Conservation (phyloP, 2,113 vertebrate genomes). For the Neofelis nebulosa region DNA sequence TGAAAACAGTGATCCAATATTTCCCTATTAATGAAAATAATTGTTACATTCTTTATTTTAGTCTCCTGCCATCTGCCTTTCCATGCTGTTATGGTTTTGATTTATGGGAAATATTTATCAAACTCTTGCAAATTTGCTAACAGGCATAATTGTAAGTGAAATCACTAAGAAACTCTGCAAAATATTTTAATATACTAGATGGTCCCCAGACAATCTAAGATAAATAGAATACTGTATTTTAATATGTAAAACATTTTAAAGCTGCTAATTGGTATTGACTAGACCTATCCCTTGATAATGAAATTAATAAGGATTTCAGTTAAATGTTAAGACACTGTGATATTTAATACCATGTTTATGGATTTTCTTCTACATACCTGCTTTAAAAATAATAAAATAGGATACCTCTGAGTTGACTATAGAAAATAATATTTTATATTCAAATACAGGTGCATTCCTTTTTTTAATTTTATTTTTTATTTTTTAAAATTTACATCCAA, state of each 20-base stretch:
- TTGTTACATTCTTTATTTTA: constrained; percentile 82
- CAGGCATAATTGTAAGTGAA: constrained; percentile 83
- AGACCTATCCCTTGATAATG: constrained; percentile 75
- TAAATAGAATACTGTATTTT: constrained; percentile 85
- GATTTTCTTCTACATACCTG: background rate
- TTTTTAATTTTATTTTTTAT: background rate
- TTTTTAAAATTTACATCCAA: no score
- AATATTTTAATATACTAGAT: constrained; percentile 83
- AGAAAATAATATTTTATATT: background rate
- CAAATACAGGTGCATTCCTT: background rate
- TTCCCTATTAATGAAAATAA: constrained; percentile 83
- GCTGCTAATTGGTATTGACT: constrained; percentile 75
- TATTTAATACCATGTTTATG: constrained; percentile 64
- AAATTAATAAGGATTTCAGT: constrained; percentile 81
- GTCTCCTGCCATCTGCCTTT: constrained; percentile 84
- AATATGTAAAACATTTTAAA: constrained; percentile 83
- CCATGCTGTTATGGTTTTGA: constrained; percentile 84
- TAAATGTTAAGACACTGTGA: constrained; percentile 63
- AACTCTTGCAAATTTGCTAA: constrained; percentile 85
- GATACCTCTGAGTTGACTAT: background rate
- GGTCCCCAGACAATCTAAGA: constrained; percentile 82
- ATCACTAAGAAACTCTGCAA: constrained; percentile 80
- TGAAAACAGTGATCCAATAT: constrained; percentile 77
- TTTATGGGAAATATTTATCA: constrained; percentile 86
- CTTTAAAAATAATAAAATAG: constrained; percentile 24